phyloP scores from a whole-genome alignment of 2,888 invertebrate genomes.

The Holacanthella duospinosa region DNA sequence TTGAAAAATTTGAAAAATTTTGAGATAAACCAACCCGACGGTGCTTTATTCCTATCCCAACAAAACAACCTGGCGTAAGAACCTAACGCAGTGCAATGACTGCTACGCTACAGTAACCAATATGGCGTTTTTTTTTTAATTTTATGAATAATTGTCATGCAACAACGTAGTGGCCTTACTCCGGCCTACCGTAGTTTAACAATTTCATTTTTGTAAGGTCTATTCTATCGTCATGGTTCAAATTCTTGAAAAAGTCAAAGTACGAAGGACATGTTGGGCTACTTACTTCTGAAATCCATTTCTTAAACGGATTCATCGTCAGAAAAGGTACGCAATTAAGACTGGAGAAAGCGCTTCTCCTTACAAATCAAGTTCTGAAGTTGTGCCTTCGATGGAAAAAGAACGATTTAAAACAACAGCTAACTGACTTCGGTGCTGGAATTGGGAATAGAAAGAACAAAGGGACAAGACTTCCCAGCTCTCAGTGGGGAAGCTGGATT shows the following conservation, averaged over 20 bases:
- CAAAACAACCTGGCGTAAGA: too few relatives aligned
- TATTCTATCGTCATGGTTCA: neutral
- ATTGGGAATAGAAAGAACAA: slow-evolving; percentile 8
- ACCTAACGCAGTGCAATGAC: too few relatives aligned
- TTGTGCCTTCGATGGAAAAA: slow-evolving; percentile 25
- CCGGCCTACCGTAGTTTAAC: neutral
- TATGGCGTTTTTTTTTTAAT: too few relatives aligned
- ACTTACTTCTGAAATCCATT: slow-evolving; percentile 16
- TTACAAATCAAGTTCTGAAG: slow-evolving; percentile 29
- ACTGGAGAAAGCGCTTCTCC: slow-evolving; percentile 32
- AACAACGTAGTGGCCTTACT: too few relatives aligned
- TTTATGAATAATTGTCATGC: too few relatives aligned
- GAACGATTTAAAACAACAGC: slow-evolving; percentile 22
- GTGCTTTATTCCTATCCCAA: too few relatives aligned
- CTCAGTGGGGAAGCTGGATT: slow-evolving; percentile 35
- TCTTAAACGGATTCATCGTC: slow-evolving; percentile 22
- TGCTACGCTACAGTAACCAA: too few relatives aligned
- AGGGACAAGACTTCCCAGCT: slow-evolving; percentile 26
- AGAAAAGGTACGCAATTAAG: slow-evolving; percentile 30
- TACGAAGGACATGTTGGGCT: slow-evolving; percentile 13
- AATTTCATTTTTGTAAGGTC: neutral
- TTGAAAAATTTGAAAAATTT: too few relatives aligned
- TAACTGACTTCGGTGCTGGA: slow-evolving; percentile 10
- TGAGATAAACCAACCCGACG: too few relatives aligned
- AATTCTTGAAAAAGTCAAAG: neutral